These are phyloP conservation scores for Trachythela sp. DNA, from an alignment of 64 coral and sea anemone genomes.

Conservation along the genomic window DNA sequence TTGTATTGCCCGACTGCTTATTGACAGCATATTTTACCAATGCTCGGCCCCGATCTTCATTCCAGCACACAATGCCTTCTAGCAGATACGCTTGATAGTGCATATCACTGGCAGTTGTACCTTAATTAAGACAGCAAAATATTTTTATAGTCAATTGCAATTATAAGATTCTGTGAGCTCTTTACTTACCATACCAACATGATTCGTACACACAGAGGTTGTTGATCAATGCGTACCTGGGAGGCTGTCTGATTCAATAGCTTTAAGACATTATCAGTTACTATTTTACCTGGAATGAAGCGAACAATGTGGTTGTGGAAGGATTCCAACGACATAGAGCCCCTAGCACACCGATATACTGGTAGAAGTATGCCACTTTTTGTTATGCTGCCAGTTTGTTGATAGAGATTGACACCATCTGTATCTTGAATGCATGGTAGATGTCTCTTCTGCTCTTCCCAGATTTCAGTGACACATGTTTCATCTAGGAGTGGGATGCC, in stretches of 20 bases:
- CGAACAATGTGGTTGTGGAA: constrained; percentile 23
- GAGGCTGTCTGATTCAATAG: too few relatives aligned
- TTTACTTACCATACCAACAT: too few relatives aligned
- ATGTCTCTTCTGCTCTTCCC: constrained; percentile 18
- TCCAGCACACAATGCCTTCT: neutral
- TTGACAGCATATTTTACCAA: neutral
- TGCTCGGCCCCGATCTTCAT: neutral
- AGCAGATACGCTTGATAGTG: neutral
- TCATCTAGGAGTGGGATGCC: constrained; percentile 26
- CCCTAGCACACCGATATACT: constrained; percentile 4
- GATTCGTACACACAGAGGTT: too few relatives aligned
- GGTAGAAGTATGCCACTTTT: neutral
- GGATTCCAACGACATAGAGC: constrained; percentile 5
- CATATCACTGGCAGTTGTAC: neutral
- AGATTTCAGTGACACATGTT: neutral
- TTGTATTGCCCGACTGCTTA: neutral
- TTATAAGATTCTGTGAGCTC: too few relatives aligned
- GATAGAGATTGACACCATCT: constrained; percentile 9
- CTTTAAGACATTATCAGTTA: too few relatives aligned
- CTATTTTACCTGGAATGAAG: constrained; percentile 16
- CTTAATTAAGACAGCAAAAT: neutral
- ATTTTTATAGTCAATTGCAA: too few relatives aligned
- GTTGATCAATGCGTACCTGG: too few relatives aligned
- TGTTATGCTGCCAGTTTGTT: neutral
- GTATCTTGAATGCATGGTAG: constrained; percentile 6